These are phyloP conservation scores for Pachyrhynchus sulphureomaculatus DNA, from an alignment of 1,140 invertebrate species.

Conservation along the genomic window DNA sequence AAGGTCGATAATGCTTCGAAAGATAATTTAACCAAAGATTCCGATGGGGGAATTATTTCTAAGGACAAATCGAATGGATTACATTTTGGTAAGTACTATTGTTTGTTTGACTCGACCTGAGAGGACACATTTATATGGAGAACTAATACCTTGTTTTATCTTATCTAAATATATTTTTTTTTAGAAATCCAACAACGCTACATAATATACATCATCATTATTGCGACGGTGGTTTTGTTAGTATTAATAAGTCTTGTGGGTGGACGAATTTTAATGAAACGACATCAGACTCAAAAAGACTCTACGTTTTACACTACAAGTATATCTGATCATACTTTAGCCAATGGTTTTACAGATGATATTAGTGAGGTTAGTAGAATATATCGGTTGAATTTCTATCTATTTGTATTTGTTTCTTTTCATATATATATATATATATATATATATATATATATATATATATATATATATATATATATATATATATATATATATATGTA, in stretches of 20 bases:
- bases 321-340: constrained; percentile 60
- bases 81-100: constrained; percentile 39
- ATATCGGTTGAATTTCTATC: too few relatives aligned
- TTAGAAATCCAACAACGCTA: constrained; percentile 22
- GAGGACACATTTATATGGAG: not conserved
- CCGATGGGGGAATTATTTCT: constrained; percentile 25
- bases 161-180: too few relatives aligned
- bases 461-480: too few relatives aligned
- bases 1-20: constrained; percentile 34
- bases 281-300: constrained; percentile 58
- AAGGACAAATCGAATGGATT: constrained; percentile 33
- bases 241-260: constrained; percentile 68
- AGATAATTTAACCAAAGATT: constrained; percentile 42
- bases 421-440: too few relatives aligned
- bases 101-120: not conserved
- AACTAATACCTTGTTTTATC: too few relatives aligned
- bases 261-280: constrained; percentile 61
- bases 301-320: constrained; percentile 59
- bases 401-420: too few relatives aligned
- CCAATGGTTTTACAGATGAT: constrained; percentile 70
- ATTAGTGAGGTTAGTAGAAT: constrained; percentile 60
- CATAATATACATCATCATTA: constrained; percentile 51
- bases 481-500: too few relatives aligned
- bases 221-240: constrained; percentile 66
- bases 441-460: too few relatives aligned